A percentile compares a stretch with the other conserved stretches of the same genome.
Evolutionary conservation across 2,113 vertebrate species (phyloP).

Genomic region (Catagonus wagneri): DNA sequence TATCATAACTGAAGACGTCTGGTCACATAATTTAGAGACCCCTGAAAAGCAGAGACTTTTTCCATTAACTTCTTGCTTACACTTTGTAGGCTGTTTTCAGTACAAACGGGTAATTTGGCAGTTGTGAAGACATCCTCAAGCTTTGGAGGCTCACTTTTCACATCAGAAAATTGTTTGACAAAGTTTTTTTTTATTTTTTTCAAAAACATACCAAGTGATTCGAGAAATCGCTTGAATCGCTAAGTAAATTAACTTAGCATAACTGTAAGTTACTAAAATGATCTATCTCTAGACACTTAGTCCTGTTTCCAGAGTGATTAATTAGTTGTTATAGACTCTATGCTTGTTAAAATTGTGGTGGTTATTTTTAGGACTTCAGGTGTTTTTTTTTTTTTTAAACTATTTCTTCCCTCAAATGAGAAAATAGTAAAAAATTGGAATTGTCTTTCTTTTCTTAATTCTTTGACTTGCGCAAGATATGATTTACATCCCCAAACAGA

Average conservation of each 20-base stretch:
- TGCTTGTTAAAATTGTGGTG: neutral
- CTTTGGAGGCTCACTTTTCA: neutral
- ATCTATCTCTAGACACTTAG: neutral
- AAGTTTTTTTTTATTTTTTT: conserved; percentile 30
- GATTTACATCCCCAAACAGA: neutral
- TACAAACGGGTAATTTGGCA: neutral
- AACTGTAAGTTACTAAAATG: neutral
- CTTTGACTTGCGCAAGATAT: conserved; percentile 2
- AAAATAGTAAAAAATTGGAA: conserved; percentile 9
- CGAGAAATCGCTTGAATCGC: conserved; percentile 23
- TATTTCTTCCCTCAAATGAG: neutral
- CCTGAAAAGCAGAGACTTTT: conserved; percentile 32
- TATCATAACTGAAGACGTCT: conserved; percentile 57
- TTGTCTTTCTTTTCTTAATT: conserved; percentile 12
- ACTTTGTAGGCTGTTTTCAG: conserved; percentile 33
- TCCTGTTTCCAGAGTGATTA: neutral
- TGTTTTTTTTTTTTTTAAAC: neutral
- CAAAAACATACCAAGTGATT: neutral
- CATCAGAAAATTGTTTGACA: conserved; percentile 30
- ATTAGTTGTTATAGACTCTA: neutral
- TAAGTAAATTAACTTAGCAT: neutral
- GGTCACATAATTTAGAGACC: conserved; percentile 6
- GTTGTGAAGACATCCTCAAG: neutral
- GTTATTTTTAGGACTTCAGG: neutral
- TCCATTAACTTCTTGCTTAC: conserved; percentile 16